phyloP scores from a whole-genome alignment of 2,113 vertebrate species.

The Crocuta crocuta region DNA sequence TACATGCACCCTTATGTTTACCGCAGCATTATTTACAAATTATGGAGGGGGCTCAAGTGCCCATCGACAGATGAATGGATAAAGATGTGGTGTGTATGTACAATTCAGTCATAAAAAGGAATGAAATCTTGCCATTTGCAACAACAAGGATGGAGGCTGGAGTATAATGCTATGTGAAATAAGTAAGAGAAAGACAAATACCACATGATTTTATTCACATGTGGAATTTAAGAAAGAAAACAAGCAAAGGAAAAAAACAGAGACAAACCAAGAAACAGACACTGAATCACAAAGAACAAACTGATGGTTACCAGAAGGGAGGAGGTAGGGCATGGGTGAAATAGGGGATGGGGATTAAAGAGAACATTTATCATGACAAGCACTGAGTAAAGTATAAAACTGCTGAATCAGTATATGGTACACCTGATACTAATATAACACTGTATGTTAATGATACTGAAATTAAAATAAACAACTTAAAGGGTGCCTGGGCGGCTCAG shows the following conservation, averaged over 20 bases:
- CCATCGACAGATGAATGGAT: not conserved
- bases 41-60: not conserved
- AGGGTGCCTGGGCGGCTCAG: not conserved
- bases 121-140: not conserved
- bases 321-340: not conserved
- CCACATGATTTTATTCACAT: not conserved
- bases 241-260: not conserved
- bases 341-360: not conserved
- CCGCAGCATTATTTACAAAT: not conserved
- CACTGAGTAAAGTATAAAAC: not conserved
- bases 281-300: not conserved
- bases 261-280: not conserved
- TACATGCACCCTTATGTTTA: not conserved
- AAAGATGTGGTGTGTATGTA: not conserved
- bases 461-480: not conserved
- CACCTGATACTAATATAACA: not conserved
- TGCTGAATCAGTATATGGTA: not conserved
- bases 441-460: not conserved
- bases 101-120: not conserved
- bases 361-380: not conserved
- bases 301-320: not conserved
- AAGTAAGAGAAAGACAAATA: not conserved
- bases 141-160: not conserved
- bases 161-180: not conserved
- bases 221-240: not conserved